Evolutionary conservation across 2,113 vertebrate genomes (phyloP), one percentile per base, ranked within the genome.

Genomic region (Brachyhypopomus gauderio): DNA sequence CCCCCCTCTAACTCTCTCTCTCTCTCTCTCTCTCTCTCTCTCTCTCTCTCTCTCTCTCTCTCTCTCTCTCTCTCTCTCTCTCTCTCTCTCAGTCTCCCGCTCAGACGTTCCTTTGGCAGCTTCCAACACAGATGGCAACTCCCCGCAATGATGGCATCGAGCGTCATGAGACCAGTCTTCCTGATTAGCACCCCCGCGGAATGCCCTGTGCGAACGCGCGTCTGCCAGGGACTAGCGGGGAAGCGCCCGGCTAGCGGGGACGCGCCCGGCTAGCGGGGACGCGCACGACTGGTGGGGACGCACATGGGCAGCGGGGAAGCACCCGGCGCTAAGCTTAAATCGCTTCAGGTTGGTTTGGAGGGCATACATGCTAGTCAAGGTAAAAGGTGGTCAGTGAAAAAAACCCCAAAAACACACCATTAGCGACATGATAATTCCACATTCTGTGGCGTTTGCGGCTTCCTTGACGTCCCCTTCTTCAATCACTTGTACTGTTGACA

Each of bases 61-160:
- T 1, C 30, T 88, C 85, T 58, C 45, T 66, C 23, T 23, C 76
- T 58, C 45, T 66, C 23, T 23, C 76, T 69, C 22, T 20, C 7
- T 67, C n/a, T 27, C 27, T 58, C 45, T 66, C 23, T 23, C 76
- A 30, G 30, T 30, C 30, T 30, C 30, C 30, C 30, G 30, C 30
- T 88, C 85, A 12, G 80, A 82, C 64, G 34, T 77, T 38, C 27
- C 20, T 30, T 66, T 71, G 79, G 76, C 81, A 82, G 38, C 30
- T 38, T 66, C 75, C 14, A 59, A 75, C 89, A 90, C 92, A 94
- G 93, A 94, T 94, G 93, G 92, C 82, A 52, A 76, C 73, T 22
- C 90, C 88, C 84, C 67, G 88, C 34, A 78, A 91, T 90, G 77
- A 82, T 88, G 89, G 86, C 89, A 89, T 52, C 73, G 36, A 83